Conservation (phyloP, 1,140 invertebrate genomes). For the Pentalonia nigronervosa region DNA sequence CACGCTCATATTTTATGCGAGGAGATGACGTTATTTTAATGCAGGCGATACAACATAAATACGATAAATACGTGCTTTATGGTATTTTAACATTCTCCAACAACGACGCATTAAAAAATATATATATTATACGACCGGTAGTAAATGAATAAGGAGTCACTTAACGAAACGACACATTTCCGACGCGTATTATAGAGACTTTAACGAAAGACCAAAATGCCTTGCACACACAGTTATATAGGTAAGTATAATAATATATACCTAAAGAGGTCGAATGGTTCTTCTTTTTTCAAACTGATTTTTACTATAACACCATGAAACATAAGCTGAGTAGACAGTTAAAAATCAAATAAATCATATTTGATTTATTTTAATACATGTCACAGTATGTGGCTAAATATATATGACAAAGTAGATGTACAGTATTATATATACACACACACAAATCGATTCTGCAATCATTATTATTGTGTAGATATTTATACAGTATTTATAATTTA, state of each 20-base stretch:
- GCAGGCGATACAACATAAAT: background rate
- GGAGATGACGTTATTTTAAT: conserved; percentile 10
- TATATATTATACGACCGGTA: conserved; percentile 9
- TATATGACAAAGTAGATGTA: too few relatives aligned
- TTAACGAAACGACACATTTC: background rate
- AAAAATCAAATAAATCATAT: background rate
- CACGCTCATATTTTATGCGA: background rate
- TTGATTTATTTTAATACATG: background rate
- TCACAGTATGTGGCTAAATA: background rate
- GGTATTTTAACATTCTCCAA: background rate
- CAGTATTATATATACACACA: too few relatives aligned
- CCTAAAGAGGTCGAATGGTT: background rate
- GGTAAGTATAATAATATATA: background rate
- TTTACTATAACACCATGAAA: background rate
- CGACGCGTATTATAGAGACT: background rate
- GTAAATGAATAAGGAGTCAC: background rate
- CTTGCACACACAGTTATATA: background rate
- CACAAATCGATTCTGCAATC: too few relatives aligned
- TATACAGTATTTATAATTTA: background rate
- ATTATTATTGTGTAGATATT: too few relatives aligned
- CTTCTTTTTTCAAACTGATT: background rate
- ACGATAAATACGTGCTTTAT: conserved; percentile 12
- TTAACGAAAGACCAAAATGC: background rate
- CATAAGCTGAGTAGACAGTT: background rate
- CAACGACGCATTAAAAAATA: background rate